phyloP scores from a whole-genome alignment of 2,113 vertebrate species.

The Hippoglossus stenolepis region DNA sequence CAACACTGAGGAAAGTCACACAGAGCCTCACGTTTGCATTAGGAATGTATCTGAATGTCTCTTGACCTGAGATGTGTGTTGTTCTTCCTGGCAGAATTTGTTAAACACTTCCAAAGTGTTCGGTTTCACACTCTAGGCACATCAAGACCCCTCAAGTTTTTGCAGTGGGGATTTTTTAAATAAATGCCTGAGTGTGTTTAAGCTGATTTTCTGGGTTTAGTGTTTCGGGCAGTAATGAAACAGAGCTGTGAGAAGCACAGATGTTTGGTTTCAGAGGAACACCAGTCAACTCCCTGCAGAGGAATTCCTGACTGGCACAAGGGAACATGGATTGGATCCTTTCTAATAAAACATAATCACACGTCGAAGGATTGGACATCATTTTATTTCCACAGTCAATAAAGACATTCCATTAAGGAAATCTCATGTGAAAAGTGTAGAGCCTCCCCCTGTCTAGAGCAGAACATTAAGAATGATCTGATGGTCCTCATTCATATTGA shows the following conservation, averaged over 20 bases:
- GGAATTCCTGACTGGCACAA: conserved; percentile 73
- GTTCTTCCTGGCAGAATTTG: conserved; percentile 67
- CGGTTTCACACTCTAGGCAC: conserved; percentile 59
- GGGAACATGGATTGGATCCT: conserved; percentile 45
- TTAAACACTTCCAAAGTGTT: conserved; percentile 68
- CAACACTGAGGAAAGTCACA: conserved; percentile 45
- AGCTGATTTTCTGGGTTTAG: conserved; percentile 75
- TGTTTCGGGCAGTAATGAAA: conserved; percentile 72
- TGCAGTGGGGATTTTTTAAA: conserved; percentile 69
- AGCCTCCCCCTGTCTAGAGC: conserved; percentile 13
- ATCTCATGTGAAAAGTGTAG: conserved; percentile 56
- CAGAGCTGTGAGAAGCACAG: conserved; percentile 66
- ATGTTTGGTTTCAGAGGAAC: conserved; percentile 65
- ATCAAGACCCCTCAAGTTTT: conserved; percentile 62
- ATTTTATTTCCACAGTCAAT: conserved; percentile 68
- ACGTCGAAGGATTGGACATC: conserved; percentile 55
- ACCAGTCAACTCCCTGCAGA: conserved; percentile 74
- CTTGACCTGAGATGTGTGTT: conserved; percentile 53
- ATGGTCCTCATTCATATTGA: conserved; percentile 2
- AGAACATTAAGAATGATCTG: conserved; percentile 32
- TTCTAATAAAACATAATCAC: conserved; percentile 71
- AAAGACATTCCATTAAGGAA: conserved; percentile 65
- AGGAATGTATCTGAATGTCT: conserved; percentile 60
- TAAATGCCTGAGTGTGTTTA: conserved; percentile 70
- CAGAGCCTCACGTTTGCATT: conserved; percentile 32